Evolutionary conservation across 2,113 vertebrate genomes (phyloP).

Genomic region (Chloroceryle aenea): DNA sequence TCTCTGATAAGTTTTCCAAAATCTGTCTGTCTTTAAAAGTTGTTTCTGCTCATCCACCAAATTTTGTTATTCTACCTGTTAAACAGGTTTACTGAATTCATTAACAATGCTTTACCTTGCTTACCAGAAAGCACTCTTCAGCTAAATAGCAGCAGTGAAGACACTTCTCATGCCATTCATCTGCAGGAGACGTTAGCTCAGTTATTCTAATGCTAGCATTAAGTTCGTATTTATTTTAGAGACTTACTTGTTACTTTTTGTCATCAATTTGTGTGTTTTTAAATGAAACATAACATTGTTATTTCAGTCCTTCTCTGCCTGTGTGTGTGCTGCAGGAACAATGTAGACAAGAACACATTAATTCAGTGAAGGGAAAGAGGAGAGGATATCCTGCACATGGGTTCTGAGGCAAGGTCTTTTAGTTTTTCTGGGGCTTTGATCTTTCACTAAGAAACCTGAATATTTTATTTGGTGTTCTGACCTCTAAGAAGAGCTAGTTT

Average conservation of each 20-base stretch:
- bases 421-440: not conserved
- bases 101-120: not conserved
- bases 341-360: accelerated
- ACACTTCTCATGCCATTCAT: not conserved
- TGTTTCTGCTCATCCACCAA: not conserved
- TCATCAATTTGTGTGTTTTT: not conserved
- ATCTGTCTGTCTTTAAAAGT: not conserved
- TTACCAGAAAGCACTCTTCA: not conserved
- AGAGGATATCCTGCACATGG: not conserved
- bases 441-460: not conserved
- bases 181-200: not conserved
- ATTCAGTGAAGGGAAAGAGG: not conserved
- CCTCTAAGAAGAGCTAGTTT: not conserved
- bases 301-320: not conserved
- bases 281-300: not conserved
- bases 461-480: not conserved
- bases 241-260: not conserved
- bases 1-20: not conserved
- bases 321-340: not conserved
- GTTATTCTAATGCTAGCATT: not conserved
- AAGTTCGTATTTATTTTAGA: not conserved
- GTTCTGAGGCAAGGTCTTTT: not conserved
- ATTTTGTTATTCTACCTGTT: not conserved
- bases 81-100: not conserved
- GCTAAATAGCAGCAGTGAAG: not conserved